Conservation (phyloP, 1,140 invertebrate species). For the Meteorus sp. region DNA sequence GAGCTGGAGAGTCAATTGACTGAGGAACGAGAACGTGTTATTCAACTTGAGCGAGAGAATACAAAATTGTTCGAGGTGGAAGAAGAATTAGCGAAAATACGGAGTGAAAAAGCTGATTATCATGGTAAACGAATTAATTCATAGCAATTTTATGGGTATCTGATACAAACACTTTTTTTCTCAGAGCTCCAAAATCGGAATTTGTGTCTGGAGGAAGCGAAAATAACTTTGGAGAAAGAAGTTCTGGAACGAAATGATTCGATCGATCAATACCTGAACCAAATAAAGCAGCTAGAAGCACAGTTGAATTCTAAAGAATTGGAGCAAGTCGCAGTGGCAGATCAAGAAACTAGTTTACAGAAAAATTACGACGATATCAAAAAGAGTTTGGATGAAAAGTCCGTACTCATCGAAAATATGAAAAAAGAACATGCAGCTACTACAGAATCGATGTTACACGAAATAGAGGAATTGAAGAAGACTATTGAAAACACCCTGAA, state of each 20-base stretch:
- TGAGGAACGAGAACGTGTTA: constrained; percentile 55
- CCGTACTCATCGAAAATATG: constrained; percentile 42
- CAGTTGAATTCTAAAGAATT: constrained; percentile 58
- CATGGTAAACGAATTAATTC: constrained; percentile 27
- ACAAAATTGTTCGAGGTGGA: constrained; percentile 62
- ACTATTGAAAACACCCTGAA: constrained; percentile 40
- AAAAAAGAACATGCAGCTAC: constrained; percentile 45
- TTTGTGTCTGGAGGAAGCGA: constrained; percentile 45
- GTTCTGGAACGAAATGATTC: constrained; percentile 54
- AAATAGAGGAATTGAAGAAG: constrained; percentile 52
- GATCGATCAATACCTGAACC: constrained; percentile 46
- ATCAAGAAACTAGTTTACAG: constrained; percentile 54
- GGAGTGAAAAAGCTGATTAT: constrained; percentile 41
- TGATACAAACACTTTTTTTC: constrained; percentile 20
- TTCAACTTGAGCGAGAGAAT: constrained; percentile 59
- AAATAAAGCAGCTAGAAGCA: constrained; percentile 58
- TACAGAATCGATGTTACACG: constrained; percentile 44
- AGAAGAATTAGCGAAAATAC: constrained; percentile 56
- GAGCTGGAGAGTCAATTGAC: constrained; percentile 60
- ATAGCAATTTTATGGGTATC: constrained; percentile 7
- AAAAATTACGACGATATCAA: constrained; percentile 35
- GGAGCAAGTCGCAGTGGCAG: constrained; percentile 56
- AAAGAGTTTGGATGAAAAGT: constrained; percentile 41
- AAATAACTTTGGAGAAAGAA: constrained; percentile 42
- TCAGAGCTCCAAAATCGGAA: constrained; percentile 36